Percentiles rank a stretch among this genome's conserved stretches.
Conservation (phyloP, 2,888 invertebrate species). For the Agonopterix heracliana region DNA sequence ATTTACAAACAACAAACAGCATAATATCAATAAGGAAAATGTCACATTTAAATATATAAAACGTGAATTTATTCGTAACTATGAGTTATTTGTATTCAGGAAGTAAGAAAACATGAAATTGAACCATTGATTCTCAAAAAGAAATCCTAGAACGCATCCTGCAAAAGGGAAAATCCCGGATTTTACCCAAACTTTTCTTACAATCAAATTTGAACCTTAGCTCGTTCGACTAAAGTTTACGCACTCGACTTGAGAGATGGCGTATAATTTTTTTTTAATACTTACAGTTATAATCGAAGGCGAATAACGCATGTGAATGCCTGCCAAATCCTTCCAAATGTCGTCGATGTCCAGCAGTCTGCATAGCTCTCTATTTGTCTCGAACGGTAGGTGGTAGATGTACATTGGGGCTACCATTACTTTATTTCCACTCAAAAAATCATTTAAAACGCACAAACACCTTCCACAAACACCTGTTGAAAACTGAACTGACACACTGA, state of each 20-base stretch:
- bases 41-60: no score
- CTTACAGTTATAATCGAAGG: constrained; percentile 75
- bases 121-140: no score
- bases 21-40: no score
- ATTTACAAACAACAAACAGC: no score
- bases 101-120: no score
- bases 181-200: neutral
- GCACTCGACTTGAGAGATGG: neutral
- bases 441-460: neutral
- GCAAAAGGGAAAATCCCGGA: constrained; percentile 37
- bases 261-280: constrained; percentile 11
- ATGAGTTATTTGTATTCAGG: no score
- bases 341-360: constrained; percentile 85
- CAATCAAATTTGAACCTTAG: no score
- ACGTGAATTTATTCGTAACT: no score
- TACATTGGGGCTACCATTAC: constrained; percentile 51
- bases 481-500: constrained; percentile 1
- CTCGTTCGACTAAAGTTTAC: no score
- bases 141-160: neutral
- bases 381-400: constrained; percentile 84
- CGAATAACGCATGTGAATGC: constrained; percentile 79
- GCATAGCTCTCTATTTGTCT: constrained; percentile 82
- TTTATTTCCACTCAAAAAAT: constrained; percentile 2
- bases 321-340: constrained; percentile 87
- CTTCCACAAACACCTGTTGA: constrained; percentile 3